Base-by-base conservation (phyloP, 2,113 vertebrate genomes). In the Brachypodius melanocephalos region DNA sequence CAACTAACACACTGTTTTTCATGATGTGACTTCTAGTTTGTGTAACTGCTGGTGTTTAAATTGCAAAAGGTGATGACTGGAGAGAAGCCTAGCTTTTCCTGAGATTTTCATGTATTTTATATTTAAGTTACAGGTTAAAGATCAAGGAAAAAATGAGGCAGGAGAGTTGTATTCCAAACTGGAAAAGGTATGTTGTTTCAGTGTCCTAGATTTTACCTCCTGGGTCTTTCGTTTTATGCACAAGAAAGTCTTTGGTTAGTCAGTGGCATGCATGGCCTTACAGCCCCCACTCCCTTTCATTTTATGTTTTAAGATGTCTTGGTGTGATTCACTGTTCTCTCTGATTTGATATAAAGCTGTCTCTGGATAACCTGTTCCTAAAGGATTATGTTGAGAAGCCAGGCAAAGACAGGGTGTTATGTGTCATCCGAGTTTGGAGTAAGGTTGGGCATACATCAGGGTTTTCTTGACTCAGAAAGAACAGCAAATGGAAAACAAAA, bases 71-170 rank as follows among this genome's bases (percentile, higher is more conserved):
- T 58, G 48, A 14, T 89, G 73, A 61, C 43, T 86, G 57, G 11
- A 8, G 65, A 48, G 82, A 79, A 91, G 38, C 86, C 32, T 22
- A 61, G 21, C 13, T 85, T 52, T 72, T 69, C 36, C 66, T 57
- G 74, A 94, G 83, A 78, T 71, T 95, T 91, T 43, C 14, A 69
- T 79, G 17, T 93, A 55, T 52, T 96, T 31, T 97, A 22, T 97
- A 88, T 96, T 97, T 94, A 95, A 95, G 88, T 96, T 96, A 84
- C 97, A 99, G 99, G 98, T 98, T 62, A 99, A 99, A 98, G 99
- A 99, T 90, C 99, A 99, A 97, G 98, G 99, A 4, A 99, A 99
- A 96, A 98, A 98, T 66, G 99, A 99, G 94, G 98, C 98, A 63
- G 99, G 99, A 88, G 99, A 99, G 65, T 96, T 98, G 36, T 98